These are phyloP conservation scores for Sylvietta virens DNA, from an alignment of 2,113 vertebrate genomes.

Conservation along the genomic window DNA sequence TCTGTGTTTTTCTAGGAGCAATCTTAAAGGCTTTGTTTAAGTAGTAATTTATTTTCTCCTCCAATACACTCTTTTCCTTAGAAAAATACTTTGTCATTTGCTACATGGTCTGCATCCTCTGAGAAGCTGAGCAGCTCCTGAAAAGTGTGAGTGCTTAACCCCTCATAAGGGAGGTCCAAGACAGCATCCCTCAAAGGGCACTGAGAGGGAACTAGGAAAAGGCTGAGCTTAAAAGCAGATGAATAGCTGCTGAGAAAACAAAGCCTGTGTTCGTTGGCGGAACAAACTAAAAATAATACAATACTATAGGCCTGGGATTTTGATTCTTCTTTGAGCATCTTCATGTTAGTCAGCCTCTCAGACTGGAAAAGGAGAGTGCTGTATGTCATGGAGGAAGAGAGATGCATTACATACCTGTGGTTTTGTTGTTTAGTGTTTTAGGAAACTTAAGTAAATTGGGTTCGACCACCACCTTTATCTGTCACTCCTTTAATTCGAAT, in stretches of 20 bases:
- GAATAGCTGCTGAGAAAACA: not conserved
- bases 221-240: not conserved
- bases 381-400: not conserved
- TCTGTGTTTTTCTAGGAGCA: not conserved
- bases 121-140: not conserved
- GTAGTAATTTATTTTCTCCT: conserved; percentile 31
- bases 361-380: not conserved
- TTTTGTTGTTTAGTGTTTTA: not conserved
- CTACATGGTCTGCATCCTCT: not conserved
- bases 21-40: not conserved
- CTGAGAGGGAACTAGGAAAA: not conserved
- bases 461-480: not conserved
- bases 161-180: not conserved
- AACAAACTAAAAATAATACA: not conserved
- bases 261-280: not conserved
- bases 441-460: not conserved
- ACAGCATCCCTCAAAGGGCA: not conserved
- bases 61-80: not conserved
- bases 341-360: not conserved
- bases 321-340: not conserved
- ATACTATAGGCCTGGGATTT: not conserved
- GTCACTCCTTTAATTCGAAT: not conserved
- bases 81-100: not conserved
- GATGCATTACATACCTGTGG: not conserved
- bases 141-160: not conserved